Conservation (phyloP, 2,888 invertebrate genomes). For the Euzetes globulus region DNA sequence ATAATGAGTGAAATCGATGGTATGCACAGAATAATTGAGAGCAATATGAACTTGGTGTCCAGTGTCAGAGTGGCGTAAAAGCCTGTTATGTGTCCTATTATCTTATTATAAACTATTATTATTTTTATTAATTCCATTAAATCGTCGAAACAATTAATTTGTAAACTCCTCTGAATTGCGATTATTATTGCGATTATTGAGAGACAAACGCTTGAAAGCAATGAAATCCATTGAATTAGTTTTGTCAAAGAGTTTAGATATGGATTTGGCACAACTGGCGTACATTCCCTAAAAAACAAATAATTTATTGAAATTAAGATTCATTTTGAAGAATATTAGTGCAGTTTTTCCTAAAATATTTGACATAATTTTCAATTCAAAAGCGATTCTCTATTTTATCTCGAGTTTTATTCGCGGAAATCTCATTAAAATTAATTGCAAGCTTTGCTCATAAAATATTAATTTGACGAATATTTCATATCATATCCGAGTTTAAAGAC, state of each 20-base stretch:
- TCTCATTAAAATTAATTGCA: too few species aligned
- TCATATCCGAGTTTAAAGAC: not conserved
- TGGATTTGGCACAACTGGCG: not conserved
- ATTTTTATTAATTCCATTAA: not conserved
- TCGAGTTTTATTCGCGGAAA: too few species aligned
- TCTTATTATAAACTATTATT: slow-evolving; percentile 4
- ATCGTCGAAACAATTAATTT: not conserved
- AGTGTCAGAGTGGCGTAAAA: not conserved
- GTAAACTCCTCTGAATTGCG: not conserved
- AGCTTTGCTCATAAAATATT: too few species aligned
- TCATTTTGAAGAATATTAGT: not conserved
- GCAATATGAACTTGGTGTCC: not conserved
- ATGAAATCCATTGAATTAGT: not conserved
- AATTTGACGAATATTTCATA: not conserved
- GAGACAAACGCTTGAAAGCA: not conserved
- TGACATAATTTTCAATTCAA: too few species aligned
- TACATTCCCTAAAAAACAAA: not conserved
- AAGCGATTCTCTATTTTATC: too few species aligned
- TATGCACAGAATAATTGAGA: not conserved
- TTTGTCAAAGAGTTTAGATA: not conserved
- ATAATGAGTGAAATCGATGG: slow-evolving; percentile 9
- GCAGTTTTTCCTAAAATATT: not conserved
- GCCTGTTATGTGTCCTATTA: slow-evolving; percentile 1
- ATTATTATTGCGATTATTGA: slow-evolving; percentile 1
- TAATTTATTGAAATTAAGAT: not conserved